A percentile compares a stretch with the other conserved stretches of the same genome.
Conservation (phyloP, 2,888 invertebrate species). For the Drosophila tripunctata region DNA sequence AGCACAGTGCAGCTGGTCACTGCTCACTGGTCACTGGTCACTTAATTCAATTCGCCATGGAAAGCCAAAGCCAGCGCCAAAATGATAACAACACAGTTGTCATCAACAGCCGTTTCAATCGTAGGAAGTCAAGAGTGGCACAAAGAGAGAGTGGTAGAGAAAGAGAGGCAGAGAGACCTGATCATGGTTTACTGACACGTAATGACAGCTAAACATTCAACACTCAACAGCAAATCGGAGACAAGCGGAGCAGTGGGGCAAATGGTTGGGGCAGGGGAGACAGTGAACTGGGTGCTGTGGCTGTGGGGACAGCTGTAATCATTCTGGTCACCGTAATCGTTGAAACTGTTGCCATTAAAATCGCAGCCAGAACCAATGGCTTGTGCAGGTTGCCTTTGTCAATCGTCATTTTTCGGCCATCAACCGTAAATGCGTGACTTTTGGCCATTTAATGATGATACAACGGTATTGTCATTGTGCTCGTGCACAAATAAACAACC, state of each 20-base stretch:
- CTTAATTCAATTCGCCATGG: constrained; percentile 19
- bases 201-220: constrained; percentile 76
- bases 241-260: neutral
- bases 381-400: constrained; percentile 63
- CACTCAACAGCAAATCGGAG: constrained; percentile 61
- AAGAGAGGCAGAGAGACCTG: constrained; percentile 21
- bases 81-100: constrained; percentile 50
- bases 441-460: constrained; percentile 80
- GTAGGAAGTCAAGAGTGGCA: constrained; percentile 26
- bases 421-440: constrained; percentile 76
- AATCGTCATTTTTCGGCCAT: constrained; percentile 38
- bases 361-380: constrained; percentile 58
- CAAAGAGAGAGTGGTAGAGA: too few relatives aligned
- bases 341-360: constrained; percentile 59
- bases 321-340: constrained; percentile 38
- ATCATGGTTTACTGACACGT: constrained; percentile 79
- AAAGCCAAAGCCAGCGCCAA: constrained; percentile 16
- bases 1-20: constrained; percentile 2
- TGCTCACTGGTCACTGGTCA: constrained; percentile 1
- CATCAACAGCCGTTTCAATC: constrained; percentile 39
- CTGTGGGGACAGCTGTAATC: constrained; percentile 21
- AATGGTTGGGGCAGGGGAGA: neutral
- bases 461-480: constrained; percentile 64
- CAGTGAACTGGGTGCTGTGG: neutral
- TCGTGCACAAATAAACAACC: constrained; percentile 70